phyloP scores from a whole-genome alignment of 2,888 invertebrate genomes.

The Limenitis camilla region DNA sequence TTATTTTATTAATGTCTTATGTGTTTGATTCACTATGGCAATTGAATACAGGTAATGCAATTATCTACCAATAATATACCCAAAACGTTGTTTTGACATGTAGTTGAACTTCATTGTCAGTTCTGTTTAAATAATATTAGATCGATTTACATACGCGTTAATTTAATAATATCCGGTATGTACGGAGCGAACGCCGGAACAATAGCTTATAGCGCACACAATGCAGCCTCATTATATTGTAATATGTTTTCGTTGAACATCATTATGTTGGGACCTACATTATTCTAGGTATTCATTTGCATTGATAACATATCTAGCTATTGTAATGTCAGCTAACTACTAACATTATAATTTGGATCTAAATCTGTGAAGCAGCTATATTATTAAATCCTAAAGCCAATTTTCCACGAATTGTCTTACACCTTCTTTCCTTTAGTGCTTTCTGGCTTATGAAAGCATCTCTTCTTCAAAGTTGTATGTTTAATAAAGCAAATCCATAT shows the following conservation, averaged over 20 bases:
- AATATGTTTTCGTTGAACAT: slow-evolving; percentile 22
- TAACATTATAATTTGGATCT: slow-evolving; percentile 15
- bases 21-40: too few relatives aligned
- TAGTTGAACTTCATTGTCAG: too few relatives aligned
- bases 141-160: slow-evolving; percentile 23
- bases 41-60: too few relatives aligned
- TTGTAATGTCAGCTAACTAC: slow-evolving; percentile 21
- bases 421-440: too few relatives aligned
- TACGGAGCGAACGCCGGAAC: slow-evolving; percentile 20
- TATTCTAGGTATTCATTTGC: slow-evolving; percentile 21
- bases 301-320: slow-evolving; percentile 29
- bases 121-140: slow-evolving; percentile 25
- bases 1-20: too few relatives aligned
- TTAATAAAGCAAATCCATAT: too few relatives aligned
- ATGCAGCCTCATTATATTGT: slow-evolving; percentile 16
- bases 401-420: too few relatives aligned
- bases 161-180: slow-evolving; percentile 19
- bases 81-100: too few relatives aligned
- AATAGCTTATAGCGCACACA: slow-evolving; percentile 21
- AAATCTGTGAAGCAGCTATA: not conserved
- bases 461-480: too few relatives aligned
- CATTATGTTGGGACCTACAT: slow-evolving; percentile 23
- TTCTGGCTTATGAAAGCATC: too few relatives aligned
- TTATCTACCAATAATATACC: too few relatives aligned
- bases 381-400: not conserved